phyloP scores from a whole-genome alignment of 2,113 vertebrate genomes.

The Nycticebus coucang region DNA sequence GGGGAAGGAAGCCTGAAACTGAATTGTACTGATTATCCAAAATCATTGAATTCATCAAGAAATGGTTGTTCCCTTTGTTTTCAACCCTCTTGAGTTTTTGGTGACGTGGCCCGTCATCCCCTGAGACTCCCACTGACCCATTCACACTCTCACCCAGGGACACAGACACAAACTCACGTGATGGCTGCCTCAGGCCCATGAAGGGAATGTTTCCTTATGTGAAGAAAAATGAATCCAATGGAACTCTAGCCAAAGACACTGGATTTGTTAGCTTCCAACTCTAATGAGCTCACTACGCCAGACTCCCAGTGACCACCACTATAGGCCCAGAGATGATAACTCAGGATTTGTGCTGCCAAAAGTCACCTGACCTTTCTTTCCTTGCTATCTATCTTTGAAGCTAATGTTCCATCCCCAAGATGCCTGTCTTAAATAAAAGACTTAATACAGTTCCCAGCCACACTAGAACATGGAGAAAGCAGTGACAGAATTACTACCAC shows the following conservation, averaged over 20 bases:
- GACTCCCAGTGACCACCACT: not conserved
- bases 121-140: not conserved
- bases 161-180: not conserved
- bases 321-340: fast-evolving
- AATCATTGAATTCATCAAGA: not conserved
- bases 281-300: not conserved
- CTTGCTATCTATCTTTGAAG: not conserved
- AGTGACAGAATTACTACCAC: not conserved
- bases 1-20: not conserved
- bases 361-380: not conserved
- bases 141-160: not conserved
- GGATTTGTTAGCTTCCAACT: not conserved
- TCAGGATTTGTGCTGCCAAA: not conserved
- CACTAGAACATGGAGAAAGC: not conserved
- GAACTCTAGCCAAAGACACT: not conserved
- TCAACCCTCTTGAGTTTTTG: not conserved
- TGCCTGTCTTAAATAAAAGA: not conserved
- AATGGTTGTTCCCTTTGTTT: not conserved
- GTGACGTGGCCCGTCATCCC: fast-evolving
- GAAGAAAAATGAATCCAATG: not conserved
- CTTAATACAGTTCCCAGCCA: not conserved
- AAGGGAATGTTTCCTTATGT: not conserved
- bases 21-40: not conserved
- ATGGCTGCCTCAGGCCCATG: not conserved
- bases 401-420: not conserved